Evolutionary conservation across 2,888 invertebrate species (phyloP).

Genomic region (Frankliniella fusca): DNA sequence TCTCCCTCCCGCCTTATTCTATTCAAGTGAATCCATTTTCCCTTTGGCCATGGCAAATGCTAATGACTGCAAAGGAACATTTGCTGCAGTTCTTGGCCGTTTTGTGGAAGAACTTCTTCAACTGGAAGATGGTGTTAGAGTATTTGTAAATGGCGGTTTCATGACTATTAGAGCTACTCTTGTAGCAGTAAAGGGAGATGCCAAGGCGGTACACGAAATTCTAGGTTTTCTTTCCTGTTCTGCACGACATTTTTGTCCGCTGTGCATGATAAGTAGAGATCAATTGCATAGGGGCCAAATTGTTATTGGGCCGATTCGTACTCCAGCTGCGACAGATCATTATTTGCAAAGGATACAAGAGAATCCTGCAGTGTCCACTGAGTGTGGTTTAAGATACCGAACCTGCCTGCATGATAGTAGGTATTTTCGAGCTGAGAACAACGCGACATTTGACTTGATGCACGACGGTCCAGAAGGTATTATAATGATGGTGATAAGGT

Average conservation of each 20-base stretch:
- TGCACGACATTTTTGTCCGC: neutral
- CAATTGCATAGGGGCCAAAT: neutral
- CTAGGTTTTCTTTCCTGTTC: neutral
- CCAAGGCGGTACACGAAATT: too few species aligned
- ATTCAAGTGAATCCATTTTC: too few species aligned
- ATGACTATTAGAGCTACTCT: neutral
- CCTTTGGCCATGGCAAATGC: too few species aligned
- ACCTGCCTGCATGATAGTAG: neutral
- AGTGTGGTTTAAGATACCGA: neutral
- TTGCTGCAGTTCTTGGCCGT: neutral
- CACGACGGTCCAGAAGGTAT: neutral
- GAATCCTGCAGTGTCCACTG: neutral
- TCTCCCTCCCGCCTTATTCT: too few species aligned
- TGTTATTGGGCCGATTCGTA: neutral
- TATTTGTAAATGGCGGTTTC: neutral
- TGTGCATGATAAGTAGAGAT: neutral
- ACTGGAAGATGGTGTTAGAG: neutral
- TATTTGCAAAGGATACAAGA: neutral
- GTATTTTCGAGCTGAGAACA: neutral
- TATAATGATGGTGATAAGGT: neutral
- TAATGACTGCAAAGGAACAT: too few species aligned
- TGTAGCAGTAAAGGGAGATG: neutral
- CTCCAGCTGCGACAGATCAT: neutral
- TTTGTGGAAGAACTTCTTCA: neutral
- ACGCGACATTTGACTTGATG: neutral